Conservation (phyloP, 2,888 invertebrate species). For the Sesamia inferens region DNA sequence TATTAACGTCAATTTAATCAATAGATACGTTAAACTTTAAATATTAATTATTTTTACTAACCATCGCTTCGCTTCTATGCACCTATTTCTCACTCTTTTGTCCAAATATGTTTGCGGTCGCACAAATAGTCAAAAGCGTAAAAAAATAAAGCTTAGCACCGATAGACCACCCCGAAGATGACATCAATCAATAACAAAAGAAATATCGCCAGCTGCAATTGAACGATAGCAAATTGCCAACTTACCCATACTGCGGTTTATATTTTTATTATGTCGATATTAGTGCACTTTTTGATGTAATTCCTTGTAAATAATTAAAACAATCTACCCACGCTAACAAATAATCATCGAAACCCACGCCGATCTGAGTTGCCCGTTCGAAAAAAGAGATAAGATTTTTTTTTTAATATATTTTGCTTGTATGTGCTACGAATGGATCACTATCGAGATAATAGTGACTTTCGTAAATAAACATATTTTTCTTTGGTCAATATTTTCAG, state of each 20-base stretch:
- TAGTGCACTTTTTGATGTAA: slow-evolving; percentile 62
- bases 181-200: slow-evolving; percentile 83
- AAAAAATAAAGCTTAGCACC: slow-evolving; percentile 71
- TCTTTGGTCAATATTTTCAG: no score
- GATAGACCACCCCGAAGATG: slow-evolving; percentile 77
- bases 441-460: slow-evolving; percentile 26
- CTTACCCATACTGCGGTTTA: slow-evolving; percentile 77
- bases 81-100: slow-evolving; percentile 50
- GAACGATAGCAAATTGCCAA: slow-evolving; percentile 57
- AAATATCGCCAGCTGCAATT: slow-evolving; percentile 54
- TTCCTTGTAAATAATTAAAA: slow-evolving; percentile 70
- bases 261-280: slow-evolving; percentile 59
- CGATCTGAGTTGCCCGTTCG: slow-evolving; percentile 80
- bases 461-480: not conserved
- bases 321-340: slow-evolving; percentile 86
- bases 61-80: slow-evolving; percentile 46
- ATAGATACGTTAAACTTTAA: slow-evolving; percentile 12
- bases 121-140: slow-evolving; percentile 68
- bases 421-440: not conserved
- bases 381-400: slow-evolving; percentile 39
- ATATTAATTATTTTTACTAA: slow-evolving; percentile 34
- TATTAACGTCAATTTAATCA: slow-evolving; percentile 20
- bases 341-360: slow-evolving; percentile 85
- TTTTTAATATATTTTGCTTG: not conserved
- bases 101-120: slow-evolving; percentile 65